Evolutionary conservation across 2,113 vertebrate genomes (phyloP).

Genomic region (Takifugu bimaculatus): DNA sequence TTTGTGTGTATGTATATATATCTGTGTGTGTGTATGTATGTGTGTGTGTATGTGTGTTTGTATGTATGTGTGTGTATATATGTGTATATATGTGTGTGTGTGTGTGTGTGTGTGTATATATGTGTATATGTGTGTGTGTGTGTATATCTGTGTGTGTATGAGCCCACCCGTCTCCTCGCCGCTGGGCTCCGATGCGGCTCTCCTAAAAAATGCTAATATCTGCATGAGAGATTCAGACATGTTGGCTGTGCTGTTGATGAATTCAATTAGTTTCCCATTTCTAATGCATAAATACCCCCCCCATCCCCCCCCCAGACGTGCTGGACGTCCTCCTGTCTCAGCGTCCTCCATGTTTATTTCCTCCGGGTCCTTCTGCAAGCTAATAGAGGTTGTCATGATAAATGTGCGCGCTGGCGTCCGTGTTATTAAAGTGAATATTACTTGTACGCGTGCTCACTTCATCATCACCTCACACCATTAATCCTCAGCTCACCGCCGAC

Average conservation of each 20-base stretch:
- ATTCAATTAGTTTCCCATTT: conserved; percentile 67
- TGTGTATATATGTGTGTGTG: no score
- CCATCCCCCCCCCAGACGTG: conserved; percentile 42
- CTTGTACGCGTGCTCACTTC: not conserved
- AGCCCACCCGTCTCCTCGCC: no score
- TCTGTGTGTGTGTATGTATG: no score
- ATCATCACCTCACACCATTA: not conserved
- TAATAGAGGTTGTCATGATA: conserved; percentile 27
- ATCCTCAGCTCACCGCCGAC: no score
- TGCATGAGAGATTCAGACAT: conserved; percentile 37
- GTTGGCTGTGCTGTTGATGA: conserved; percentile 52
- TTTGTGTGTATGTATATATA: no score
- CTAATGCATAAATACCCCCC: conserved; percentile 69
- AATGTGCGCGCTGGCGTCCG: conserved; percentile 7
- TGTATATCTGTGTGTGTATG: no score
- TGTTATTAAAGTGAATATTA: conserved; percentile 1
- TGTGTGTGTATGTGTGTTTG: no score
- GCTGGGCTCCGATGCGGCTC: not conserved
- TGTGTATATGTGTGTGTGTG: no score
- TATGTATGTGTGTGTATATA: no score
- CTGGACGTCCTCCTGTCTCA: conserved; percentile 26
- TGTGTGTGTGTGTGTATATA: no score
- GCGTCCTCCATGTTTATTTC: conserved; percentile 19
- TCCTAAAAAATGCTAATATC: conserved; percentile 40
- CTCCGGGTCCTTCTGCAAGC: conserved; percentile 14